These are phyloP conservation scores for Pseudotriccus pelzelni DNA, from an alignment of 2,797 vertebrate species.

Conservation along the genomic window DNA sequence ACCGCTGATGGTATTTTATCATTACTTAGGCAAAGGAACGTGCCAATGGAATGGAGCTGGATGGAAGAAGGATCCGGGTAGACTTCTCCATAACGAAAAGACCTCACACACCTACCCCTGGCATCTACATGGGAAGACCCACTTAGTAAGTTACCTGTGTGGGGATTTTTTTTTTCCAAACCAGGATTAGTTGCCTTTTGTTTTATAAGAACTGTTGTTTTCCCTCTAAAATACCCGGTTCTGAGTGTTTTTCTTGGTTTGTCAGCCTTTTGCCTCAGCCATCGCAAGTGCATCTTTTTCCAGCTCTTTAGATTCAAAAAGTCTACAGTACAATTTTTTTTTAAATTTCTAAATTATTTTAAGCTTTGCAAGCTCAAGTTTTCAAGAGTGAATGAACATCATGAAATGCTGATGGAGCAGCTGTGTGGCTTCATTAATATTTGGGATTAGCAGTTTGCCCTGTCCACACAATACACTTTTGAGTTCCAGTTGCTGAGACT, in stretches of 20 bases:
- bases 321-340: neutral
- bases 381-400: neutral
- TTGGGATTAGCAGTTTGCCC: neutral
- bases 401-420: neutral
- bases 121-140: slow-evolving; percentile 96
- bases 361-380: neutral
- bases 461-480: neutral
- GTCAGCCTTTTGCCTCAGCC: neutral
- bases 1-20: neutral
- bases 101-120: slow-evolving; percentile 94
- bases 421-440: neutral
- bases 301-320: neutral
- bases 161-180: neutral
- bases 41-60: slow-evolving; percentile 97
- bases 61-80: slow-evolving; percentile 92
- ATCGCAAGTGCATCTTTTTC: neutral
- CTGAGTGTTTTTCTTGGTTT: neutral
- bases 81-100: slow-evolving; percentile 97
- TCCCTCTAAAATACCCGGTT: neutral
- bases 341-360: neutral
- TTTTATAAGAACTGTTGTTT: neutral
- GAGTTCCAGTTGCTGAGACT: neutral
- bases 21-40: slow-evolving; percentile 89
- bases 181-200: neutral
- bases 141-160: slow-evolving; percentile 86